Base-by-base conservation (phyloP, 2,888 invertebrate genomes). In the Drosophila greeni region DNA sequence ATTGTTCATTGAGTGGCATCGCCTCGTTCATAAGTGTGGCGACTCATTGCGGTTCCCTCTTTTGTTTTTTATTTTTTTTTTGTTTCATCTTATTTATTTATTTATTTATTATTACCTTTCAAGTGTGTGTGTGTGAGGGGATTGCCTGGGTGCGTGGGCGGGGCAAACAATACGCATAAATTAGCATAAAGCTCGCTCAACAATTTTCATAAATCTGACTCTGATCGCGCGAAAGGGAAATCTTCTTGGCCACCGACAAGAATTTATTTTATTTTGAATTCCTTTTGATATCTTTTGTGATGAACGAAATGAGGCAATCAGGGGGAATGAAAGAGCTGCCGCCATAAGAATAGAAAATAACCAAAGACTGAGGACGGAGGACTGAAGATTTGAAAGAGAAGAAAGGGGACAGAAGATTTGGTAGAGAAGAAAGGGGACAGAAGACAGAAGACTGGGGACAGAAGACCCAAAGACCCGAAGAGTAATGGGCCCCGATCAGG, bases 181-280 rank as follows among this genome's bases (percentile, higher is more conserved):
- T 82, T 80, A 82, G 72, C 70, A 53, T 77, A 70, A 82, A 75
- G 70, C 72, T 60, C 65, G 77, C 66, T 73, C 72, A 82, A 62
- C 75, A 80, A 72, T 80, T 80, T 80, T 75, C 66, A 76, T 67
- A 73, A 79, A 76, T 79, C 62, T 48, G 65, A 54, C 73, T 39
- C 39, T n/a, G 70, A 73, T 72, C 57, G 37, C 37, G n/a, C 45
- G 40, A 40, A 48, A 20, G 24, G 45, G 45, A 47, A 47, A 47
- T 47, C 29, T 47, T 47, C 29, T 47, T 29, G n/a, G 24, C 29
- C 26, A 18, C 11, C 24, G 36, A 26, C 23, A 34, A 16, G 18
- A 43, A 66, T 66, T 52, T 66, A 36, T 67, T 59, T 58, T 59
- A 58, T 45, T 66, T 51, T 51, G 31, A 52, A 52, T 62, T 62